phyloP scores from a whole-genome alignment of 2,888 invertebrate species.

The Papilio protenor region DNA sequence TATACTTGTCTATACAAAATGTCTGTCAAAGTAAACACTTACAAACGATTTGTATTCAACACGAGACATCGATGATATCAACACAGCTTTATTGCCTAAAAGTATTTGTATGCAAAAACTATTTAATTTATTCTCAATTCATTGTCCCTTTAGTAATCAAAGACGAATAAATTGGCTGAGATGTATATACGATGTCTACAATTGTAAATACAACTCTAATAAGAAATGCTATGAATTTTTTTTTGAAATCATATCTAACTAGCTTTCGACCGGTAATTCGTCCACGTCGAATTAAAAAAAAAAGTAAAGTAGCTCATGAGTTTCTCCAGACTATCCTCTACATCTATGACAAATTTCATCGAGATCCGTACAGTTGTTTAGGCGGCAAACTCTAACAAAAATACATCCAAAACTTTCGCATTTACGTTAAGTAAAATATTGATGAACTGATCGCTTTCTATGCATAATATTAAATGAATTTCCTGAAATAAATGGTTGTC shows the following conservation, averaged over 20 bases:
- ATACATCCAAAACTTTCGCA: no score
- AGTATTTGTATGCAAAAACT: constrained; percentile 38
- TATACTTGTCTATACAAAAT: neutral
- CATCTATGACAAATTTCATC: no score
- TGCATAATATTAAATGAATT: neutral
- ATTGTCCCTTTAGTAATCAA: constrained; percentile 31
- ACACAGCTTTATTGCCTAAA: constrained; percentile 7
- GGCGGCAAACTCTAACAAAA: no score
- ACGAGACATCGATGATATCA: neutral
- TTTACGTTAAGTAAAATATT: neutral
- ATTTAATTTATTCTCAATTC: constrained; percentile 36
- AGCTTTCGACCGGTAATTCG: no score
- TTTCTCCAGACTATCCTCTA: no score
- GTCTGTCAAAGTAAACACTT: constrained; percentile 12
- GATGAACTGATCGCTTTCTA: neutral
- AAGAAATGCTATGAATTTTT: no score
- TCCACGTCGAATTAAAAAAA: no score
- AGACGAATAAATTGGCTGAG: constrained; percentile 3
- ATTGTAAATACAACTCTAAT: neutral
- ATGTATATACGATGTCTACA: neutral
- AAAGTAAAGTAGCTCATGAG: no score
- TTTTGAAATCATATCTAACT: no score
- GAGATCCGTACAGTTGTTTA: no score
- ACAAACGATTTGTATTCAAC: constrained; percentile 11
- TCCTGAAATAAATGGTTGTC: constrained; percentile 20